Evolutionary conservation across 2,888 invertebrate genomes (phyloP), one percentile per base, ranked within the genome.

Genomic region (Drosophila paranaensis): DNA sequence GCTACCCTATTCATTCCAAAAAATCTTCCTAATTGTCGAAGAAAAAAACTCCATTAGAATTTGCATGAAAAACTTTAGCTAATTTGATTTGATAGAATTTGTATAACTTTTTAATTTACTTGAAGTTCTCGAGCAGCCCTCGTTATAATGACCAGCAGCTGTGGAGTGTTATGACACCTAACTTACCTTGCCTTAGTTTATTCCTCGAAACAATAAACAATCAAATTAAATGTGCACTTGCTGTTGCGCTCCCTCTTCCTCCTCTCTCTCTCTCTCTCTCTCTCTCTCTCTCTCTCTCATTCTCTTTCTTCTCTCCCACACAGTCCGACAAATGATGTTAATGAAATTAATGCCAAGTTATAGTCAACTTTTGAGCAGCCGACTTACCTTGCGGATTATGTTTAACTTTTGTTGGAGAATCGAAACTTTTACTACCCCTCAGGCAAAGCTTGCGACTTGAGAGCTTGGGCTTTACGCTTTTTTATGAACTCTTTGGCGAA

Each of bases 261-360:
- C 11, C 11, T 13, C 13, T 8, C 13, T 42, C 16, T 20, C 8
- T 6, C 16, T 8, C 20, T 37, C 14, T 25, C 20, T 14, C 16
- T 25, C 20, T 10, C n/a, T 2, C n/a, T 1, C 6, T 1, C 8
- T 27, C 40, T n/a, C 20, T 20, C 20, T 20, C 20, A 20, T 40
- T 1, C 16, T 42, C 14, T 5, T 25, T 37, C 35, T 25, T 37
- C 53, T 25, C 37, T 25, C 57, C 54, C 48, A 40, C 35, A 51
- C 55, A 48, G 45, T 37, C 35, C 27, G 39, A 13, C 25, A 56
- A 72, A 68, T 73, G 71, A 58, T 72, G 84, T 74, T 87, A 87
- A 87, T 88, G 72, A 71, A 82, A 80, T 88, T 74, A 88, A 71
- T 69, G 71, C 57, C 57, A 88, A 77, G 71, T 77, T 84, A 61